Evolutionary conservation across 2,888 invertebrate species (phyloP), one percentile per base, ranked within the genome.

Genomic region (Plagodis dolabraria): DNA sequence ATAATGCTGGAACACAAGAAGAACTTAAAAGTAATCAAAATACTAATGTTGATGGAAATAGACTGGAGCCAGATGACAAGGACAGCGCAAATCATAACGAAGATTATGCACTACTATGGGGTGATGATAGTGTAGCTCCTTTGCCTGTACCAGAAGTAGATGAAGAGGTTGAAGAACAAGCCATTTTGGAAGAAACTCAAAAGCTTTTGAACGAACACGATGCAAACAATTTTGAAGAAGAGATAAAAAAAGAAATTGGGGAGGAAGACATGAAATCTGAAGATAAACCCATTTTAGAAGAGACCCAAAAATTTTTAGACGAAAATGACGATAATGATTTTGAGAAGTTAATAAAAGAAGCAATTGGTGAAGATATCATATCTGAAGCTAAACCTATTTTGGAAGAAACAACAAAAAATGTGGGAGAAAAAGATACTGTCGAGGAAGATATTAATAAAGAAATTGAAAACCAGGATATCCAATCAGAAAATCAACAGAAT

Each of bases 141-240:
- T 38, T 68, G 49, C 69, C 68, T 6, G 53, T 66, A 4, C 67
- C 67, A 5, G 64, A 67, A 8, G 45, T n/a, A 6, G 35, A 42
- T 5, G 59, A 65, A 50, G 43, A 53, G 5, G 51, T 40, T 42
- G 57, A 69, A 58, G 64, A 66, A 6, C 46, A 64, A 48, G 52
- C 57, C 0, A 59, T 62, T 4, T 34, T 53, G 33, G 67, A 75
- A 5, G 70, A 75, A 42, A 67, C 72, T 0, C 67, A 72, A 9
- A 65, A 64, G 33, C 68, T 79, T 43, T 53, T 80, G 8, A 68
- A 75, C 45, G 79, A 83, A 64, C 71, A 43, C 33, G 50, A 71
- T 5, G 53, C 69, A 45, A 67, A 71, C 11, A 60, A 66, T 34
- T 67, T 81, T 51, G 65, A 64, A 34, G 68, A 71, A 36, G 65